Conservation (phyloP, 1,140 invertebrate genomes). For the Solenopsis fugax region DNA sequence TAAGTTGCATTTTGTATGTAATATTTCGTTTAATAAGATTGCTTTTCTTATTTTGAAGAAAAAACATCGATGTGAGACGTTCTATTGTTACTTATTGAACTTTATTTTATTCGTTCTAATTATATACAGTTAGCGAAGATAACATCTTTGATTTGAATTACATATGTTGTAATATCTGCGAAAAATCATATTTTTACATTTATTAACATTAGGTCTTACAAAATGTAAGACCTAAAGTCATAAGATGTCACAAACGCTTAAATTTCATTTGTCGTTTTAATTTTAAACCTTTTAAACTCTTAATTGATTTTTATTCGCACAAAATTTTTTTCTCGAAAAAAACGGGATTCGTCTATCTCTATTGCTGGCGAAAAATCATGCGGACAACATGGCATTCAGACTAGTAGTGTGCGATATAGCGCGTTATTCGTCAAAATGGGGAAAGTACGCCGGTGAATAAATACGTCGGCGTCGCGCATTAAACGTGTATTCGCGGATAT, state of each 20-base stretch:
- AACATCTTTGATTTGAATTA: background rate
- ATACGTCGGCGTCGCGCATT: constrained; percentile 73
- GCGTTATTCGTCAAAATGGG: constrained; percentile 74
- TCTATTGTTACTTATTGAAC: no score
- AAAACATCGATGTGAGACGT: no score
- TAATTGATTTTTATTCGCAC: background rate
- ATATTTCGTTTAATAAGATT: no score
- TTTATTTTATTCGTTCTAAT: background rate
- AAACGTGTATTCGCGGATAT: constrained; percentile 74
- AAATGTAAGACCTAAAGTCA: background rate
- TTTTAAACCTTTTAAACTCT: background rate
- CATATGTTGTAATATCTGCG: background rate
- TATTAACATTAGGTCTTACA: background rate
- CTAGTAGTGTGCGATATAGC: constrained; percentile 58
- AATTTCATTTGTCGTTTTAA: background rate
- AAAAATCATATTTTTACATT: background rate
- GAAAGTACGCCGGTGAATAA: constrained; percentile 76
- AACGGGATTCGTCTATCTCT: background rate
- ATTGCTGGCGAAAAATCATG: constrained; percentile 58
- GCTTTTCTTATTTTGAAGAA: no score
- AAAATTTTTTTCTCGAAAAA: constrained; percentile 25
- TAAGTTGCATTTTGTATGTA: no score
- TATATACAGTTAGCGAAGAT: background rate
- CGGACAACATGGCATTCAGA: constrained; percentile 45
- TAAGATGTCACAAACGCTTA: background rate